These are phyloP conservation scores for Aelia acuminata DNA, from an alignment of 2,888 invertebrate genomes.

Conservation along the genomic window DNA sequence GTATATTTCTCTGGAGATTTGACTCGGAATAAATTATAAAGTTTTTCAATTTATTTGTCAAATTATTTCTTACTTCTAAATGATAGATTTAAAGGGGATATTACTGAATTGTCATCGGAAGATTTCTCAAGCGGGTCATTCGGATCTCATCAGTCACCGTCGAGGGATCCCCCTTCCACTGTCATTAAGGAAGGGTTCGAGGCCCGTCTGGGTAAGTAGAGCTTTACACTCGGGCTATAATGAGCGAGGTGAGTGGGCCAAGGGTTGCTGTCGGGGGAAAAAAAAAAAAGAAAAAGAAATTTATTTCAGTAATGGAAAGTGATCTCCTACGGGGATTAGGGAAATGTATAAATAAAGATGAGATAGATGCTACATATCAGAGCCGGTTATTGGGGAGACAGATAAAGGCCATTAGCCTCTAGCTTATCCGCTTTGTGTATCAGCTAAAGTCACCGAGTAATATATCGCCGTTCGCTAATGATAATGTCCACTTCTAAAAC, in stretches of 20 bases:
- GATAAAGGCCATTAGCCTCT: conserved; percentile 7
- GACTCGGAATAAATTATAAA: too few relatives aligned
- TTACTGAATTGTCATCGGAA: background rate
- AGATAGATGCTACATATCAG: background rate
- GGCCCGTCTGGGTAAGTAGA: background rate
- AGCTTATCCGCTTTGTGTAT: background rate
- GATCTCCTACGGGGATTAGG: background rate
- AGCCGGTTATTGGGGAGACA: background rate
- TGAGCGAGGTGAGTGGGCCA: background rate
- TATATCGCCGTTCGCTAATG: background rate
- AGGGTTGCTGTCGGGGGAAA: too few relatives aligned
- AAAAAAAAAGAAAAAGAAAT: background rate
- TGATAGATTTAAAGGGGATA: background rate
- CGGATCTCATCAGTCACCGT: background rate
- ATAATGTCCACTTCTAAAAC: background rate
- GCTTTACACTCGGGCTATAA: background rate
- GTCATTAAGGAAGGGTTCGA: background rate
- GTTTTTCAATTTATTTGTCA: too few relatives aligned
- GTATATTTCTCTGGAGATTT: too few relatives aligned
- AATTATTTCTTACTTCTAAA: too few relatives aligned
- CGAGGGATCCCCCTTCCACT: background rate
- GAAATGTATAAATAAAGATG: background rate
- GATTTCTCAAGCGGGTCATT: background rate
- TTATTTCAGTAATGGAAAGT: background rate
- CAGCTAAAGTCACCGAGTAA: background rate